A percentile compares a stretch with the other conserved stretches of the same genome.
phyloP scores from a whole-genome alignment of 2,888 invertebrate genomes.

The Tuta absoluta region DNA sequence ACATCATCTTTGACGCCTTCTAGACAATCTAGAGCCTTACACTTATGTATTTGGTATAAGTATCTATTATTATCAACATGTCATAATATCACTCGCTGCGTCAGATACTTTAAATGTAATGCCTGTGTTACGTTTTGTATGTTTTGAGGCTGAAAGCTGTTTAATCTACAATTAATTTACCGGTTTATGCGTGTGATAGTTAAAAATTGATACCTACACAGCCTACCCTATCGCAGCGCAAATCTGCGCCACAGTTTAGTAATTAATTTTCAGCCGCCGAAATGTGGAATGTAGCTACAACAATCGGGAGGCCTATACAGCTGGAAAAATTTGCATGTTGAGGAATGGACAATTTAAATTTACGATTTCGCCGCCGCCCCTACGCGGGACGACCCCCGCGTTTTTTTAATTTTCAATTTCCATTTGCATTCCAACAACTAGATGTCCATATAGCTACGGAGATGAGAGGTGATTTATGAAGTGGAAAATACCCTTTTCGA shows the following conservation, averaged over 20 bases:
- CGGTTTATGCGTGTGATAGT: background rate
- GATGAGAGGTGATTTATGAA: constrained; percentile 30
- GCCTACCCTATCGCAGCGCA: background rate
- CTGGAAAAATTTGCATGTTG: constrained; percentile 75
- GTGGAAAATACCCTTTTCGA: constrained; percentile 30
- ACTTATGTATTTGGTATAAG: no score
- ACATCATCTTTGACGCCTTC: background rate
- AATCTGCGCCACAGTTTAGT: constrained; percentile 6
- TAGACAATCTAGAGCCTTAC: no score
- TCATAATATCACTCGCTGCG: no score
- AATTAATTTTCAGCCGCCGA: constrained; percentile 22
- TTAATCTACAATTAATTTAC: no score
- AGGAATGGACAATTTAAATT: constrained; percentile 80
- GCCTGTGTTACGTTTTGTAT: no score
- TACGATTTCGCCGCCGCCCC: constrained; percentile 72
- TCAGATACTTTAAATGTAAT: no score
- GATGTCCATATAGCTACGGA: constrained; percentile 46
- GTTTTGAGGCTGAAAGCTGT: no score
- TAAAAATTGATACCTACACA: background rate
- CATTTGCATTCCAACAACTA: constrained; percentile 75
- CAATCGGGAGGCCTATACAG: constrained; percentile 61
- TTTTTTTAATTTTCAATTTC: constrained; percentile 80
- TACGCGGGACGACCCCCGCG: constrained; percentile 68
- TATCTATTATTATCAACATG: no score
- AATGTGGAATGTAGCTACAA: constrained; percentile 40